Conservation (phyloP, 2,888 invertebrate genomes). For the Orthosia incerta region DNA sequence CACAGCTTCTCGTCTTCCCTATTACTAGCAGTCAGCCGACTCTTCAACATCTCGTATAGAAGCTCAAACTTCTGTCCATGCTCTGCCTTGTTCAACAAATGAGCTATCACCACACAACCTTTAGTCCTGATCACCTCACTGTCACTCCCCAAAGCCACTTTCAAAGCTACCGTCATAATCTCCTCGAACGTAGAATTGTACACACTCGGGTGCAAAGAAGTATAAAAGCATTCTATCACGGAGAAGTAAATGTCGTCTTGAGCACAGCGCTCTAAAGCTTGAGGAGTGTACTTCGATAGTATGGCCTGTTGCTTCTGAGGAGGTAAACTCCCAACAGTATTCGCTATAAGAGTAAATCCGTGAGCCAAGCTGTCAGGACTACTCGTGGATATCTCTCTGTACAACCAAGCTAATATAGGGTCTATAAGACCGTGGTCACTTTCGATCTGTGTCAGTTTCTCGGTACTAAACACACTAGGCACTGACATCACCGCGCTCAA, state of each 20-base stretch:
- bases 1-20: slow-evolving; percentile 73
- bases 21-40: slow-evolving; percentile 71
- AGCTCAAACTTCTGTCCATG: slow-evolving; percentile 82
- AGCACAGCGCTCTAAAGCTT: slow-evolving; percentile 76
- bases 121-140: slow-evolving; percentile 79
- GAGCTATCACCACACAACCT: slow-evolving; percentile 89
- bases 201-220: slow-evolving; percentile 84
- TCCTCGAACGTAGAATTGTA: slow-evolving; percentile 78
- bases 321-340: slow-evolving; percentile 81
- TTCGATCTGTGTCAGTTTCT: slow-evolving; percentile 85
- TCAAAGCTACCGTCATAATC: slow-evolving; percentile 79
- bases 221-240: slow-evolving; percentile 89
- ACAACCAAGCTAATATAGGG: slow-evolving; percentile 82
- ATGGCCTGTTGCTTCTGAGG: slow-evolving; percentile 78
- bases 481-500: slow-evolving; percentile 81
- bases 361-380: slow-evolving; percentile 73
- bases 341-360: slow-evolving; percentile 80
- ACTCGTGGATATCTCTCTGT: slow-evolving; percentile 74
- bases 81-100: slow-evolving; percentile 91
- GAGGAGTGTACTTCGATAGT: slow-evolving; percentile 74
- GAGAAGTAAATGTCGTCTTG: slow-evolving; percentile 79
- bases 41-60: slow-evolving; percentile 81
- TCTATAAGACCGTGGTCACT: slow-evolving; percentile 85
- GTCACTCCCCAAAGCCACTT: slow-evolving; percentile 79
- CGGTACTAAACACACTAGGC: slow-evolving; percentile 76